A percentile compares a stretch with the other conserved stretches of the same genome.
phyloP scores from a whole-genome alignment of 2,797 vertebrate species.

The Syngnathus rostellatus region DNA sequence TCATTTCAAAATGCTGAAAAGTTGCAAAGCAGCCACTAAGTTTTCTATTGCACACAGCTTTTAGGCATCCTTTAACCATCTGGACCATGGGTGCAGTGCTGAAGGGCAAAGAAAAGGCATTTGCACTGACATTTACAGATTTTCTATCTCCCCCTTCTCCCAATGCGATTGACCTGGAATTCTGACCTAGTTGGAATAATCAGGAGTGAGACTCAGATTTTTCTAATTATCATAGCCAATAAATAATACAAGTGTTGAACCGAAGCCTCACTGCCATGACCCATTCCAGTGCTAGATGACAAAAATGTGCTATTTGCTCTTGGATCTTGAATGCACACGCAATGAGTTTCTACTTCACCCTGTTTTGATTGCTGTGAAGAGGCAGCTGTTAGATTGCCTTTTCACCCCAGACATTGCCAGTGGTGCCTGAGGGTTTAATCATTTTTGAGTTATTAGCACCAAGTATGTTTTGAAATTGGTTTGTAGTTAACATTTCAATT shows the following conservation, averaged over 20 bases:
- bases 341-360: neutral
- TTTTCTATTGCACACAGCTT: slow-evolving; percentile 31
- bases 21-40: slow-evolving; percentile 10
- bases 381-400: neutral
- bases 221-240: slow-evolving; percentile 22
- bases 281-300: neutral
- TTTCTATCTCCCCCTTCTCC: neutral
- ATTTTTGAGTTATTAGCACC: neutral
- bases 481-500: neutral
- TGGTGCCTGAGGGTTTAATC: neutral
- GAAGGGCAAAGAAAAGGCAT: slow-evolving; percentile 47
- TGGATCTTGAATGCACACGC: neutral
- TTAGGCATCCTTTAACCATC: slow-evolving; percentile 33
- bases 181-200: slow-evolving; percentile 44
- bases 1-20: neutral
- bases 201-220: slow-evolving; percentile 17
- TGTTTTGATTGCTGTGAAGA: neutral
- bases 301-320: neutral
- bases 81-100: slow-evolving; percentile 27
- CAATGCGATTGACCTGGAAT: slow-evolving; percentile 41
- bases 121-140: slow-evolving; percentile 9
- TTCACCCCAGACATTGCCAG: neutral
- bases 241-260: slow-evolving; percentile 28
- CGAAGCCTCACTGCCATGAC: slow-evolving; percentile 6
- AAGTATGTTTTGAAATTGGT: neutral